A percentile compares a stretch with the other conserved stretches of the same genome.
Evolutionary conservation across 2,888 invertebrate species (phyloP).

Genomic region (Xestia rhomboidea): DNA sequence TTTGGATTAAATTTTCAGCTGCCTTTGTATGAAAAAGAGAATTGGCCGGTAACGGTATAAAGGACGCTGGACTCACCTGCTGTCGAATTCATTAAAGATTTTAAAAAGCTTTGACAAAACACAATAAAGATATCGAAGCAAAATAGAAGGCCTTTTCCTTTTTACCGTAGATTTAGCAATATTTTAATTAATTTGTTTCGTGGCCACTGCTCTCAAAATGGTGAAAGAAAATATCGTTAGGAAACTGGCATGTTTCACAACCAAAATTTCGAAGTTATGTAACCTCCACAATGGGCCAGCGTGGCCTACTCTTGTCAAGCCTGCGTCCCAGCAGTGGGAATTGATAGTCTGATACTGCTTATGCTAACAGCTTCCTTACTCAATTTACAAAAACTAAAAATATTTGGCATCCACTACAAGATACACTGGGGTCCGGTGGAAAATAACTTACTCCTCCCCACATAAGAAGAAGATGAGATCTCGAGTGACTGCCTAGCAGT

Average conservation of each 20-base stretch:
- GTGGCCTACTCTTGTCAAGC: neutral
- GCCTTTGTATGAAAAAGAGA: conserved; percentile 34
- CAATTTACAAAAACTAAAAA: neutral
- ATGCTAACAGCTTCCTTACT: neutral
- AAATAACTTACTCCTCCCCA: neutral
- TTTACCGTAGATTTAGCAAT: neutral
- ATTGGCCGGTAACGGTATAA: conserved; percentile 1
- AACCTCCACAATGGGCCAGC: neutral
- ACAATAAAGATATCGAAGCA: conserved; percentile 4
- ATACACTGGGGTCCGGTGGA: neutral
- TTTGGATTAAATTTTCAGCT: conserved; percentile 37
- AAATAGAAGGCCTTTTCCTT: neutral
- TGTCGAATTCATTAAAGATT: neutral
- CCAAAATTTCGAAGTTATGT: neutral
- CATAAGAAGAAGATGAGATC: neutral
- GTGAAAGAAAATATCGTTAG: neutral
- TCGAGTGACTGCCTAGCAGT: neutral
- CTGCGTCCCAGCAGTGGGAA: neutral
- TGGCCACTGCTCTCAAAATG: neutral
- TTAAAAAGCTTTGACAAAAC: neutral
- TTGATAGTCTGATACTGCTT: neutral
- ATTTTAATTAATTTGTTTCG: neutral
- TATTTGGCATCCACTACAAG: neutral
- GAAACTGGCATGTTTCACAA: neutral
- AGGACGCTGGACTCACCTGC: neutral